Evolutionary conservation across 2,113 vertebrate genomes (phyloP).

Genomic region (Oncorhynchus mykiss): DNA sequence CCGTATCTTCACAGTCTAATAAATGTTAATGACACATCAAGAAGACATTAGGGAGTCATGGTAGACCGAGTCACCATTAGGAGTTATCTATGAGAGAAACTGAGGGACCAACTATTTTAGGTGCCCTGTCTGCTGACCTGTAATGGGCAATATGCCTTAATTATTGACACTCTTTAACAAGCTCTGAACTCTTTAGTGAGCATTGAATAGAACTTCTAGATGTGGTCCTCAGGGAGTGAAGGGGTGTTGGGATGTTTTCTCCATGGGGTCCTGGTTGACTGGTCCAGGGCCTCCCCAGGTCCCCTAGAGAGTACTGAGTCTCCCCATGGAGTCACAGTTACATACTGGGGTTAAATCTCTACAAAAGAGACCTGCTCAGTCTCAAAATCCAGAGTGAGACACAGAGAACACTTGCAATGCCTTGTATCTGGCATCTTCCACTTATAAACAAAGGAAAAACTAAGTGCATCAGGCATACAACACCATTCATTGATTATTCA

Average conservation of each 20-base stretch:
- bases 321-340: neutral
- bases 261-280: constrained; percentile 67
- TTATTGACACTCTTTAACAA: constrained; percentile 86
- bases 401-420: neutral
- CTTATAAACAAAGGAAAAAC: too few species aligned
- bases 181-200: constrained; percentile 44
- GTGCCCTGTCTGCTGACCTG: constrained; percentile 81
- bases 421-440: neutral
- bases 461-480: too few species aligned
- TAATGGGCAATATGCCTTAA: constrained; percentile 85
- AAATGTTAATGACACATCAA: constrained; percentile 57
- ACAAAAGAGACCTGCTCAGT: constrained; percentile 36
- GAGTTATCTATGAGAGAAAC: constrained; percentile 75
- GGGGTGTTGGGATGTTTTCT: constrained; percentile 73
- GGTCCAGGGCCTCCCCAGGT: constrained; percentile 69
- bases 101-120: constrained; percentile 82
- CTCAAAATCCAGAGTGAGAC: neutral
- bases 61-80: constrained; percentile 84
- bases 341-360: constrained; percentile 15
- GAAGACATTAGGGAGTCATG: constrained; percentile 75
- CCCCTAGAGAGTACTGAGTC: constrained; percentile 50
- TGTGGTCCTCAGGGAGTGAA: constrained; percentile 69
- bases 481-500: too few species aligned
- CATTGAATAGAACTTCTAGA: constrained; percentile 67
- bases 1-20: constrained; percentile 29